Evolutionary conservation across 2,113 vertebrate genomes (phyloP), one percentile per base, ranked within the genome.

Genomic region (Vulpes lagopus): DNA sequence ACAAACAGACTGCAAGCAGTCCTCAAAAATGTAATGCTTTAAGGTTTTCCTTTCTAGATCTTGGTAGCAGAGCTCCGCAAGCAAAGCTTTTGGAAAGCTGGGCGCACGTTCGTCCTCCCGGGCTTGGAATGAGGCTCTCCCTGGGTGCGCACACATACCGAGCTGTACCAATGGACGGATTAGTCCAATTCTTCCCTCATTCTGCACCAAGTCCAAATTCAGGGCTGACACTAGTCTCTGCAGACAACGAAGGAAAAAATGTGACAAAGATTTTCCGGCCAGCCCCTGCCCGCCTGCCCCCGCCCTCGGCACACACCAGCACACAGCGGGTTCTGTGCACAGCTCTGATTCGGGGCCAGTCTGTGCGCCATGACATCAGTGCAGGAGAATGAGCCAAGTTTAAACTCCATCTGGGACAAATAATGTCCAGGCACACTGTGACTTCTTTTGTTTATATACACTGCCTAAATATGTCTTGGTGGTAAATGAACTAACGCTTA

Each of bases 351-450:
- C 57, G 9, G 82, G 86, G 94, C 97, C 97, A 89, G 92, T 94
- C 96, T 94, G 92, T 96, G 96, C 73, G 90, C 97, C 97, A 98
- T 98, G 98, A 98, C 98, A 98, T 98, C 98, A 98, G 92, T 8
- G 59, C 57, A 4, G 89, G 19, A 79, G 64, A 90, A 85, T 25
- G 96, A 98, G 98, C 98, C 98, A 98, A 98, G 96, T 97, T 96
- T 92, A 98, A 98, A 93, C 97, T 98, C 96, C 98, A 98, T 97
- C 98, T 98, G 97, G 98, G 97, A 98, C 97, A 98, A 98, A 98
- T 95, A 98, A 97, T 20, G 30, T 57, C 92, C 59, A 97, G 96
- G 97, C 95, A 95, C 97, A 96, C 93, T 96, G 95, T 30, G 64
- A 97, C 95, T 98, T 98, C 92, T 98, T 98, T 98, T 99, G 97